A percentile compares a stretch with the other conserved stretches of the same genome.
These are phyloP conservation scores for Herpetotheres cachinnans DNA, from an alignment of 2,113 vertebrate species.

Conservation along the genomic window DNA sequence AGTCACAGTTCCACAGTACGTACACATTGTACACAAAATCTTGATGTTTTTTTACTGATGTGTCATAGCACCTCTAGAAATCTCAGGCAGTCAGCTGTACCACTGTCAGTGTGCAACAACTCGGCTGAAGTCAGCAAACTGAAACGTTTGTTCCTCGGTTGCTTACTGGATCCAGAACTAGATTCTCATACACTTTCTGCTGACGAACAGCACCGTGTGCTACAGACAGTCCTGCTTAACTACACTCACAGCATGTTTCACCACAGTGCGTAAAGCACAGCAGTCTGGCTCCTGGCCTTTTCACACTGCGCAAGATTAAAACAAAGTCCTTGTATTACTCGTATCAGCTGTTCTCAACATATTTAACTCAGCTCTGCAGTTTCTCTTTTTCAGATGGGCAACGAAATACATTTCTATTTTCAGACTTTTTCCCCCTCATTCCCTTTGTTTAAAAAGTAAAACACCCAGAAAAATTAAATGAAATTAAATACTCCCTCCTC, in stretches of 20 bases:
- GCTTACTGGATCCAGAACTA: neutral
- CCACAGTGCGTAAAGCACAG: neutral
- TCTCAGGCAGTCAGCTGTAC: neutral
- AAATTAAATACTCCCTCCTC: neutral
- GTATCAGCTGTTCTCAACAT: neutral
- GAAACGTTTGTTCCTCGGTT: neutral
- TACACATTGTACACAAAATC: neutral
- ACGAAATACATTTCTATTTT: neutral
- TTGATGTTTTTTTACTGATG: neutral
- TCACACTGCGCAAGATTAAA: neutral
- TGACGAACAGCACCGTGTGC: accelerated
- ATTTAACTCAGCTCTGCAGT: neutral
- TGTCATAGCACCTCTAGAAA: neutral
- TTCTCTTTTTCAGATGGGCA: neutral
- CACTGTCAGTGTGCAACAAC: neutral
- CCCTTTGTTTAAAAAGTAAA: neutral
- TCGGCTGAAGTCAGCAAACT: neutral
- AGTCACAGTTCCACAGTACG: neutral
- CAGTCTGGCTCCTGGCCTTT: neutral
- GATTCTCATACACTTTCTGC: neutral
- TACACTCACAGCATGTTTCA: neutral
- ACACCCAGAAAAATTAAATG: neutral
- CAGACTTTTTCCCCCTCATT: neutral
- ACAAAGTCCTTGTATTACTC: neutral
- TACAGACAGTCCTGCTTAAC: neutral